phyloP scores from a whole-genome alignment of 2,888 invertebrate species.

The Nematopogon swammerdamellus region DNA sequence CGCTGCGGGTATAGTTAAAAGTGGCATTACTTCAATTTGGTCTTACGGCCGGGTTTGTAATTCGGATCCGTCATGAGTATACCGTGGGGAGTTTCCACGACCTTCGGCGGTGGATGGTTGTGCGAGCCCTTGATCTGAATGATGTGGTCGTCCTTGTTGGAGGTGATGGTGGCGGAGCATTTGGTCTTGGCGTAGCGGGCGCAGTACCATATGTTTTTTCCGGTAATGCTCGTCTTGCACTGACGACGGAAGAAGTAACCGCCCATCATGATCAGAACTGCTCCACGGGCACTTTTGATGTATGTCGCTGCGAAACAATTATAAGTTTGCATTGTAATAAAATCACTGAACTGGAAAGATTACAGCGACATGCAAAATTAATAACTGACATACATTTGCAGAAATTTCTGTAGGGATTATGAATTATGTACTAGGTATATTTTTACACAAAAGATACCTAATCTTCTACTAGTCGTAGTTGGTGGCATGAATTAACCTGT shows the following conservation, averaged over 20 bases:
- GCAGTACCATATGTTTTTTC: conserved; percentile 24
- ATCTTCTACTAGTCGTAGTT: no score
- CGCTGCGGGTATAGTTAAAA: no score
- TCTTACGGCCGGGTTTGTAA: no score
- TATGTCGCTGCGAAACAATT: conserved; percentile 19
- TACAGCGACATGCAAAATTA: no score
- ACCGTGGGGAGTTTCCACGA: conserved; percentile 18
- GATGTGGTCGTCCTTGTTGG: conserved; percentile 20
- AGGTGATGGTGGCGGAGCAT: conserved; percentile 20
- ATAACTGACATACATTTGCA: no score
- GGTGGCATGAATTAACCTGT: no score
- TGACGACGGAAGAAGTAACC: conserved; percentile 20
- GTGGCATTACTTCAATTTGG: no score
- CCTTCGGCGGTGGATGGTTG: conserved; percentile 19
- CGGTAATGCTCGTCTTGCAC: conserved; percentile 20
- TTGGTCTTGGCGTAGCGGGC: conserved; percentile 16
- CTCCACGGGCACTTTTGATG: conserved; percentile 20
- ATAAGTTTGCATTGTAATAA: no score
- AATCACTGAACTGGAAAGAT: no score
- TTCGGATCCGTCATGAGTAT: conserved; percentile 9
- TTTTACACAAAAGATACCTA: no score
- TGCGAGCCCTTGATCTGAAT: conserved; percentile 21
- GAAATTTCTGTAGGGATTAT: no score
- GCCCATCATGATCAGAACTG: conserved; percentile 19
- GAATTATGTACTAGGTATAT: no score